Base-by-base conservation (phyloP, 2,113 vertebrate genomes). In the Lampris megalopsis region DNA sequence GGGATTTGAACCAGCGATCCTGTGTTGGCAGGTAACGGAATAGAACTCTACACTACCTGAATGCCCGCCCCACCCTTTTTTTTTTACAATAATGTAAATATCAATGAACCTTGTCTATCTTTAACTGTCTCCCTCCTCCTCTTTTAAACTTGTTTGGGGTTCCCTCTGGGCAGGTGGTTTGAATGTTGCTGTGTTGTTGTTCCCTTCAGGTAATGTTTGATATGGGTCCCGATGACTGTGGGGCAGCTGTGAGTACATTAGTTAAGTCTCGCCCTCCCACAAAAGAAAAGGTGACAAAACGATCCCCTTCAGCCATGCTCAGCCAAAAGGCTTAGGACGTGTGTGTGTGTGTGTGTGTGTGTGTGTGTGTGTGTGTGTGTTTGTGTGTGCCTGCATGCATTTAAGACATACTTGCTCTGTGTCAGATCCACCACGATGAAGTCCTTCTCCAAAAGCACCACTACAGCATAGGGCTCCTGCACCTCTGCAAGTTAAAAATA, bases 391-490 rank as follows among this genome's bases (percentile, higher is more conserved):
- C 52, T 13, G 47, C 50, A 48, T 50, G 45, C 50, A 48, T 36
- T 3, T 63, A 68, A 61, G 76, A 95, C 97, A 92, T 96, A 98
- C 97, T 96, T 97, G 96, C 95, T 97, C 92, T 98, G 97, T 77
- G 96, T 97, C 80, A 98, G 92, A 89, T 98, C 97, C 88, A 98
- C 95, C 9, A 97, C 95, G 69, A 98, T 97, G 64, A 98, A 93
- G 92, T 98, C 97, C 93, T 97, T 98, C 90, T 98, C 97, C 90
- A 98, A 89, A 77, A 98, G 95, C 49, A 98, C 96, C 75, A 95
- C 97, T 50, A 98, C 96, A n/a, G 97, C 97, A 77, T 96, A 97
- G 2, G 97, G 97, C 78, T 98, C 97, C 93, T 98, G 97, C 91
- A 97, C 95, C 89, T 98, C 97, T 98, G 92, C 66, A 66, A 88